Base-by-base conservation (phyloP, 2,113 vertebrate genomes). In the Myotis brandtii region DNA sequence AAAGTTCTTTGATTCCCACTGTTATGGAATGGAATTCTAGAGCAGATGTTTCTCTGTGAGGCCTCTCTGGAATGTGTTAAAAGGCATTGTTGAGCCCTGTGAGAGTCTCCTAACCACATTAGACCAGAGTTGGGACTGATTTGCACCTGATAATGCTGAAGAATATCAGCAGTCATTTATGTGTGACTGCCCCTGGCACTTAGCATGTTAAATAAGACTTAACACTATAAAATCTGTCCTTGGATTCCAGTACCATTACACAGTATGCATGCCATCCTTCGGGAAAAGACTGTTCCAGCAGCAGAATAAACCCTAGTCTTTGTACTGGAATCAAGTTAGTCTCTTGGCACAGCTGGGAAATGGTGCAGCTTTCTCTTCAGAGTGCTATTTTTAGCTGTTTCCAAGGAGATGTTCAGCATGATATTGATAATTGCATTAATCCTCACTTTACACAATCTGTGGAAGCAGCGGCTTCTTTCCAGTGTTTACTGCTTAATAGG, bases 391-490 rank as follows among this genome's bases (percentile, higher is more conserved):
- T 98, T 98, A 98, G 98, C 97, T 98, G 97, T 98, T 98, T 97
- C 98, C 98, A 98, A 97, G 98, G 98, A 98, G 97, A 98, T 98
- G 88, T 98, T 98, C 97, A 97, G 93, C 94, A 93, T 17, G 96
- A 97, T 98, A 98, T 97, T 98, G 98, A 98, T 98, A 98, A 98
- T 98, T 98, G 94, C 96, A 97, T 98, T 98, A 98, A 98, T 97
- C 96, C 95, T 98, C 96, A 97, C 87, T 98, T 98, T 98, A 96
- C 77, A 97, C 96, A 96, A 25, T 96, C 97, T 98, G 96, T 96
- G 96, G 87, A 96, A 97, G 95, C 96, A 95, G 92, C 93, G 96
- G 82, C 76, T 97, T 96, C 98, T 98, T 97, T 96, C 92, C 79
- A 80, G 16, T 88, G 84, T 96, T 97, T 96, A 72, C 89, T 98